These are phyloP conservation scores for Danio albolineatus DNA, from an alignment of 2,797 vertebrate genomes.

Conservation along the genomic window DNA sequence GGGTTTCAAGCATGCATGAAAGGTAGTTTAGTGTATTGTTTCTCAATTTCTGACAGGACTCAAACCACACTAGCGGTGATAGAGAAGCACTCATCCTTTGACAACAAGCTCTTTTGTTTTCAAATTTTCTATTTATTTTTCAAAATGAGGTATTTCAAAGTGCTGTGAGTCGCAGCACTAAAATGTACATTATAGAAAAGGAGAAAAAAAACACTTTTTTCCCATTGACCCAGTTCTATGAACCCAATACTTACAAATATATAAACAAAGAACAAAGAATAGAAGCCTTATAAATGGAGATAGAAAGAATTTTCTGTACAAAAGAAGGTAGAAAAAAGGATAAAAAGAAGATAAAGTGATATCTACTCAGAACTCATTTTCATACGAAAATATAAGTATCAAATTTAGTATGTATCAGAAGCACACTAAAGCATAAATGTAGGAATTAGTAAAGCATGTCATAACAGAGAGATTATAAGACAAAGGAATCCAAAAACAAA, in stretches of 20 bases:
- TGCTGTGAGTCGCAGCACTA: constrained; percentile 99
- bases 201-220: constrained; percentile 80
- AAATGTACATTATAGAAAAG: constrained; percentile 88
- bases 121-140: constrained; percentile 98
- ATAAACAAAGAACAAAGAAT: constrained; percentile 85
- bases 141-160: constrained; percentile 99
- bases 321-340: constrained; percentile 79
- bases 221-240: constrained; percentile 97
- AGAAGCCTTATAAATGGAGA: constrained; percentile 89
- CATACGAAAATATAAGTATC: constrained; percentile 99
- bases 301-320: constrained; percentile 99
- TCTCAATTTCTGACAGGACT: constrained; percentile 36
- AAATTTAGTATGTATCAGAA: constrained; percentile 99
- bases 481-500: constrained; percentile 75
- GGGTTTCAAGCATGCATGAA: constrained; percentile 31
- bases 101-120: constrained; percentile 62
- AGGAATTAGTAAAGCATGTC: constrained; percentile 97
- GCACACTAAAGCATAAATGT: constrained; percentile 99
- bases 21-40: background rate
- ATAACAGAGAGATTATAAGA: constrained; percentile 72
- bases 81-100: constrained; percentile 11
- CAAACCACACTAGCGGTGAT: background rate
- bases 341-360: constrained; percentile 97
- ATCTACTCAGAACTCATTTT: constrained; percentile 99
- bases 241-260: constrained; percentile 98